Evolutionary conservation across 2,888 invertebrate genomes (phyloP), one percentile per base, ranked within the genome.

Genomic region (Phortica magna): DNA sequence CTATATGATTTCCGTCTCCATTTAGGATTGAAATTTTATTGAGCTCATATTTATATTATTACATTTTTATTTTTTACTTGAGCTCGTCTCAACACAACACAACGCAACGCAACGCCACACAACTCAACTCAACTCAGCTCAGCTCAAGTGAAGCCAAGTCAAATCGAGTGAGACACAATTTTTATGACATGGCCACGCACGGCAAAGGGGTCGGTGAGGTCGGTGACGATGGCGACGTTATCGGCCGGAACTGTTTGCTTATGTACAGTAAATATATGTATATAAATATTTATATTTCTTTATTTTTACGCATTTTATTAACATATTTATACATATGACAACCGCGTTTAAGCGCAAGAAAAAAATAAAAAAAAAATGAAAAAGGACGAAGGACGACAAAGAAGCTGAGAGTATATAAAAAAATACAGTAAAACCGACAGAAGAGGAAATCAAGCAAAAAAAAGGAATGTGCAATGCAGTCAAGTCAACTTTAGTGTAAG

Each of bases 301-400:
- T 71, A 71, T 71, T 55, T 71, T 71, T 71, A 71, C 70, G 70
- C 70, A 71, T 71, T 71, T 71, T 71, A 71, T 71, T 71, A 71
- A 71, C 70, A 71, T 71, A 71, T 71, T 71, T 39, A 42, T 65
- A 65, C 41, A 41, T 39, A 22, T 19, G 19, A 61, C 17, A 61
- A 61, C 48, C 10, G 48, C 10, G 48, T 48, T 9, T 9, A 9
- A 48, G 7, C 9, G 48, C 3, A 14, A 48, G 7, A 48, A 48
- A 14, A 48, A 9, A n/a, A n/a, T n/a, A n/a, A n/a, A n/a, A n/a
- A n/a, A n/a, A n/a, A n/a, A n/a, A n/a, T n/a, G n/a, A n/a, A 7
- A 48, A 48, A 14, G 10, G 14, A 14, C 14, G 14, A 48, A 48
- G 7, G 7, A 19, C 59, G 59, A 10, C 59, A n/a, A 48, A 10